Evolutionary conservation across 1,140 invertebrate genomes (phyloP), one percentile per base, ranked within the genome.

Genomic region (Monomorium pharaonis): DNA sequence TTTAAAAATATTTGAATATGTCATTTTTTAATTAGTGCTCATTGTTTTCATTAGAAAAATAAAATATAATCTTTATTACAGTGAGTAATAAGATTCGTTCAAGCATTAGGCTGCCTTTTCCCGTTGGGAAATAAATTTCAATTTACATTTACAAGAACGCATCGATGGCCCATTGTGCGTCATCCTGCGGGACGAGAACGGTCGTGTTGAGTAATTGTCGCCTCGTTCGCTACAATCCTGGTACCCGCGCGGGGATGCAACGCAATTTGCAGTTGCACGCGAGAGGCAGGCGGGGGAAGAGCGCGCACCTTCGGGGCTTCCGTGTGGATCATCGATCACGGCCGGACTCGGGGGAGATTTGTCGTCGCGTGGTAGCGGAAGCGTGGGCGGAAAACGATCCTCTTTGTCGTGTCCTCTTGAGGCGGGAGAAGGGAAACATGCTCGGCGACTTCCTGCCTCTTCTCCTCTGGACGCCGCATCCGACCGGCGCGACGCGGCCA

Each of bases 361-460:
- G 91, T 92, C 91, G 89, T 86, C 88, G 65, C 78, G 77, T 80
- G 65, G 81, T 88, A 78, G 76, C 86, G 85, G 81, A 92, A 90
- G 86, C 89, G 89, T 91, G 87, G 91, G 88, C 87, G 88, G 91
- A 86, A 89, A 90, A 89, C 51, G 77, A 81, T 90, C 86, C 89
- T 87, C 89, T 92, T 91, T 88, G 78, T 83, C 67, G 78, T 21
- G 49, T 27, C 18, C 24, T 58, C 14, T 12, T n/a, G 18, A 62
- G 24, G 14, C 24, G 24, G 33, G 24, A 58, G 49, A 16, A 24
- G 77, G 4, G 6, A 72, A n/a, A 44, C 65, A 37, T 10, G 3
- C 14, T 56, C 30, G 47, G 14, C 9, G 18, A 81, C 37, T 83
- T 83, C 67, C 78, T 58, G 65, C 21, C 44, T 47, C 60, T 58